phyloP scores from a whole-genome alignment of 2,113 vertebrate genomes.

The Tetraodon nigroviridis region DNA sequence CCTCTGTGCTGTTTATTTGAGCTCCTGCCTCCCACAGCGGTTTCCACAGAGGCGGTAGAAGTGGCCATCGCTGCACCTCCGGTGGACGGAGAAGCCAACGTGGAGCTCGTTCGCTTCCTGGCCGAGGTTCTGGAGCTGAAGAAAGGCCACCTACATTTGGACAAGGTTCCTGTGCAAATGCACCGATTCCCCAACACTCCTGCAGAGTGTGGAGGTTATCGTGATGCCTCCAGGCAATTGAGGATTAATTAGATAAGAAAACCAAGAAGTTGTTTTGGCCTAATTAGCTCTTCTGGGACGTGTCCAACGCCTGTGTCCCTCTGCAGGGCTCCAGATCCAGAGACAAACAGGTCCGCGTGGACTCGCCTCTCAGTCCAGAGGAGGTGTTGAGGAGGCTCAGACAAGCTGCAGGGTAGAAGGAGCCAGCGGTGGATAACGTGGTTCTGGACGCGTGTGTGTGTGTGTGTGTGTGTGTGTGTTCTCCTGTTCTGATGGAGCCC shows the following conservation, averaged over 20 bases:
- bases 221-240: too few species aligned
- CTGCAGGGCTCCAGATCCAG: constrained; percentile 86
- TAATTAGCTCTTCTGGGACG: too few species aligned
- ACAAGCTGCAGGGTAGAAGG: constrained; percentile 66
- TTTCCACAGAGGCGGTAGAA: constrained; percentile 79
- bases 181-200: too few species aligned
- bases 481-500: too few species aligned
- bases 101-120: constrained; percentile 84
- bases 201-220: too few species aligned
- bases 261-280: too few species aligned
- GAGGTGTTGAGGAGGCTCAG: constrained; percentile 82
- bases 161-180: constrained; percentile 75
- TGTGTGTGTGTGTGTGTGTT: too few species aligned
- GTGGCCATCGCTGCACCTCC: constrained; percentile 88
- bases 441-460: too few species aligned
- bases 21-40: constrained; percentile 63
- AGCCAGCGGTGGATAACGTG: too few species aligned
- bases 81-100: constrained; percentile 87
- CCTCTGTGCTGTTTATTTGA: not conserved
- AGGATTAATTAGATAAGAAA: too few species aligned
- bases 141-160: constrained; percentile 82
- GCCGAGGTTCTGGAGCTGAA: constrained; percentile 83
- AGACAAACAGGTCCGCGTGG: constrained; percentile 86
- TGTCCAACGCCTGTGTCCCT: not conserved
- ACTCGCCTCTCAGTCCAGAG: constrained; percentile 75